These are phyloP conservation scores for Drosophila burlai DNA, from an alignment of 1,140 invertebrate genomes.

Conservation along the genomic window DNA sequence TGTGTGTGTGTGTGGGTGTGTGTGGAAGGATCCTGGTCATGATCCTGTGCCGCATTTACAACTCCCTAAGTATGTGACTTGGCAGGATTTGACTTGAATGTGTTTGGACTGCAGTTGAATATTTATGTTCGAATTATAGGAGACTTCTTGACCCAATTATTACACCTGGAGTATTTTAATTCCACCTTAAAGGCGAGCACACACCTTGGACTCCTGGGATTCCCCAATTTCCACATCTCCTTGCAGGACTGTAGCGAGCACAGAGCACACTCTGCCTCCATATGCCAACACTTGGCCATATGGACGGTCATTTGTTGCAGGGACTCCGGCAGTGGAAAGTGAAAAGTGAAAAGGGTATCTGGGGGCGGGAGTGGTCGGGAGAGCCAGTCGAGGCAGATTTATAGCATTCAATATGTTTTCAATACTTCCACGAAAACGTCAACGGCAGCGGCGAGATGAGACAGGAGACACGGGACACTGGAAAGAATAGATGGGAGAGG, in stretches of 20 bases:
- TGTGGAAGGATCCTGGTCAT: neutral
- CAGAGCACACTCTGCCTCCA: neutral
- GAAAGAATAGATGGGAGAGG: neutral
- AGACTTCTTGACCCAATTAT: neutral
- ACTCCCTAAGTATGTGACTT: slow-evolving; percentile 4
- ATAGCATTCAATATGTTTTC: slow-evolving; percentile 66
- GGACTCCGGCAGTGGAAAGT: neutral
- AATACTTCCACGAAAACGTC: slow-evolving; percentile 64
- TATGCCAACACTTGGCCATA: slow-evolving; percentile 29
- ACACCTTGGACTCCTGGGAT: neutral
- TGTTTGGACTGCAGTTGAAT: neutral
- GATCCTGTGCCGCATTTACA: neutral
- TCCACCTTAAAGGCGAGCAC: neutral
- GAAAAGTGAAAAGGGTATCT: neutral
- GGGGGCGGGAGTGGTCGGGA: neutral
- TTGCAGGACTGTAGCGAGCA: neutral
- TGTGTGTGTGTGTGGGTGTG: neutral
- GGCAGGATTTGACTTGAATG: neutral
- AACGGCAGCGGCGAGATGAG: slow-evolving; percentile 32
- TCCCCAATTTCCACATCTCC: neutral
- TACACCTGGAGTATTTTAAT: neutral
- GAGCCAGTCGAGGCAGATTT: slow-evolving; percentile 46
- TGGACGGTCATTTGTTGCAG: slow-evolving; percentile 53
- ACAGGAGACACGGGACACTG: slow-evolving; percentile 19
- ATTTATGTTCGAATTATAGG: neutral